phyloP scores from a whole-genome alignment of 53 echinoderm and acorn worm species.

The Pentamera pediparva region DNA sequence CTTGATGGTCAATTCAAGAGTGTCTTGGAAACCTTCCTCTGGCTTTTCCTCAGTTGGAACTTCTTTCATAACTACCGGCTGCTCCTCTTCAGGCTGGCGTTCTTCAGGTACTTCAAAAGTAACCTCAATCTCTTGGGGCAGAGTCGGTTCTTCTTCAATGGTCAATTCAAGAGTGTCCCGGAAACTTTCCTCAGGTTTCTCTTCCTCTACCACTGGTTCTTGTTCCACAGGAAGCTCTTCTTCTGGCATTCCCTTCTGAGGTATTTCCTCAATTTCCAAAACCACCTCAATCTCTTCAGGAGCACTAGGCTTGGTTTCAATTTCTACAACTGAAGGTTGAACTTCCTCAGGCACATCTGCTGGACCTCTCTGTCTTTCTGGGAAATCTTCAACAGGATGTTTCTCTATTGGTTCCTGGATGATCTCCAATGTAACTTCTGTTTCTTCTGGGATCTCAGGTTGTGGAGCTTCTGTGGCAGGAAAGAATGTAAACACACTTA shows the following conservation, averaged over 20 bases:
- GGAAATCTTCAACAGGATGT: constrained; percentile 1
- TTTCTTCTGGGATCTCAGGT: constrained; percentile 1
- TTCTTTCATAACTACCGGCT: too few relatives aligned
- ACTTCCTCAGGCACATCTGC: constrained; percentile 14
- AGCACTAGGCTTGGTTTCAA: constrained; percentile 22
- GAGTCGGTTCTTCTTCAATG: constrained; percentile 36
- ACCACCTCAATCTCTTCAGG: constrained; percentile 39
- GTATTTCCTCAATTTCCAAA: constrained; percentile 32
- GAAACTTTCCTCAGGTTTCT: background rate
- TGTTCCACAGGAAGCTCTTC: background rate
- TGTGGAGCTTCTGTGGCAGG: background rate
- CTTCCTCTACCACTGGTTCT: background rate
- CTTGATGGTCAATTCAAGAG: constrained; percentile 6
- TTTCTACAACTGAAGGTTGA: constrained; percentile 40
- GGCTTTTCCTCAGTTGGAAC: background rate
- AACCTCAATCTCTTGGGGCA: constrained; percentile 39
- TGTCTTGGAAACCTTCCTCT: constrained; percentile 15
- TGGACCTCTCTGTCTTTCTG: constrained; percentile 47
- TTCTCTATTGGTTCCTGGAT: background rate
- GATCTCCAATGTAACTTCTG: too few relatives aligned
- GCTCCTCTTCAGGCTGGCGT: background rate
- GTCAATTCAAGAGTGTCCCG: constrained; percentile 35
- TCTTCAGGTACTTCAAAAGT: constrained; percentile 29
- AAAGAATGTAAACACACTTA: background rate
- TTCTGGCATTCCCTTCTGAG: background rate